phyloP scores from a whole-genome alignment of 37 sponge, comb jelly and placozoan species.

The Halisarca cf. caerulea region DNA sequence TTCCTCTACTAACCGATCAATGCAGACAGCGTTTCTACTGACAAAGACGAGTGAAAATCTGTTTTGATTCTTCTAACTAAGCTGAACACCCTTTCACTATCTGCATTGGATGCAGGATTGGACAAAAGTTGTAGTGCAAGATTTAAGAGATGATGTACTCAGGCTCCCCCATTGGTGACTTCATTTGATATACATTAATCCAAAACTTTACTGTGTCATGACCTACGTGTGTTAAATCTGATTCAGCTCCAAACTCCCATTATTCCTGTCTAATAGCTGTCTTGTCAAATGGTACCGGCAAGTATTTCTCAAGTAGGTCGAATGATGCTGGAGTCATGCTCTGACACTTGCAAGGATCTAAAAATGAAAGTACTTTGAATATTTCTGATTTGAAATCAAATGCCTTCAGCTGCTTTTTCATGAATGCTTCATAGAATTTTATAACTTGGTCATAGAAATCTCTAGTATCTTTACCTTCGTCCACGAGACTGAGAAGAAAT shows the following conservation, averaged over 20 bases:
- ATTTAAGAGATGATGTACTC: slow-evolving; percentile 28
- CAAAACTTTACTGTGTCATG: slow-evolving; percentile 27
- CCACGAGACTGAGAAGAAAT: not conserved
- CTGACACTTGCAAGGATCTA: not conserved
- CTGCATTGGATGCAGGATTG: slow-evolving; percentile 36
- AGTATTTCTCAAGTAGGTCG: not conserved
- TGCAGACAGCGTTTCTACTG: slow-evolving; percentile 32
- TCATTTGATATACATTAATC: not conserved
- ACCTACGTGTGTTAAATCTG: not conserved
- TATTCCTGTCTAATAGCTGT: not conserved
- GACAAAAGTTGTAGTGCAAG: slow-evolving; percentile 24
- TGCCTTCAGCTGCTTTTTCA: no score
- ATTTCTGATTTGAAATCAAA: no score
- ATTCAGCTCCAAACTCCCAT: not conserved
- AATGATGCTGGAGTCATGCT: no score
- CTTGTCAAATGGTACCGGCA: not conserved
- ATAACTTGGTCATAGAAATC: not conserved
- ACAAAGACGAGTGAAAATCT: not conserved
- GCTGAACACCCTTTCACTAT: slow-evolving; percentile 39
- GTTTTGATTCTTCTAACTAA: slow-evolving; percentile 33
- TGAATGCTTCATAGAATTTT: not conserved
- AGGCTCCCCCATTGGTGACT: slow-evolving; percentile 45
- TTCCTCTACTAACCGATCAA: slow-evolving; percentile 40
- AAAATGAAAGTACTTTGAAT: not conserved
- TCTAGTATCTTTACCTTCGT: not conserved